Conservation (phyloP, 2,113 vertebrate genomes). For the Zingel zingel region DNA sequence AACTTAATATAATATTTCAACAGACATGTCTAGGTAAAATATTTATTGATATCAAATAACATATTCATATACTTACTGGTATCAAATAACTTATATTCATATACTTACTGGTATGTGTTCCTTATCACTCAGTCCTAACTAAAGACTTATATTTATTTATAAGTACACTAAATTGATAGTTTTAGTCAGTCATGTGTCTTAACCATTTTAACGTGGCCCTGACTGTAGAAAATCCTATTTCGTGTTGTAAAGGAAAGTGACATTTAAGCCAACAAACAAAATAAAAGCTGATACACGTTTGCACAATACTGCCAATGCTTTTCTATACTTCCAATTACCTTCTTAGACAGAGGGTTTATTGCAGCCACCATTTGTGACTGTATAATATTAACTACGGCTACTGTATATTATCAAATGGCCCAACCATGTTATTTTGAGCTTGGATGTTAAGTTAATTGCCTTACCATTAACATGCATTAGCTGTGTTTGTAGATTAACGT, state of each 20-base stretch:
- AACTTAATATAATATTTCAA: not conserved
- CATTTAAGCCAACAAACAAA: not conserved
- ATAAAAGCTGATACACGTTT: not conserved
- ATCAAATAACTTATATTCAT: not conserved
- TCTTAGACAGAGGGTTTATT: not conserved
- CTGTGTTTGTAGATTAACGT: not conserved
- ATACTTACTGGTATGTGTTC: not conserved
- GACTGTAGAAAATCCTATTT: too few species aligned
- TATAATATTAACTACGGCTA: not conserved
- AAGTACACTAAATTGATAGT: not conserved
- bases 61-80: not conserved
- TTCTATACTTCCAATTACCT: too few species aligned
- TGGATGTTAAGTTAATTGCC: accelerated
- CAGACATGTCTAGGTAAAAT: not conserved
- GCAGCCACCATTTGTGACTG: too few species aligned
- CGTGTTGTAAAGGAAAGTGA: not conserved
- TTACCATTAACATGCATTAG: not conserved
- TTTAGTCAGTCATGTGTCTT: not conserved
- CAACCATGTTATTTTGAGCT: too few species aligned
- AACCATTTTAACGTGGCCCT: not conserved
- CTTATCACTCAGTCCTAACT: not conserved
- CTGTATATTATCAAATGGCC: not conserved
- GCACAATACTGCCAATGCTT: not conserved
- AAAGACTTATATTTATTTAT: not conserved
- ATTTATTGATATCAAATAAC: not conserved